A percentile compares a stretch with the other conserved stretches of the same genome.
Conservation (phyloP, 2,888 invertebrate species). For the Calliphora vomitoria region DNA sequence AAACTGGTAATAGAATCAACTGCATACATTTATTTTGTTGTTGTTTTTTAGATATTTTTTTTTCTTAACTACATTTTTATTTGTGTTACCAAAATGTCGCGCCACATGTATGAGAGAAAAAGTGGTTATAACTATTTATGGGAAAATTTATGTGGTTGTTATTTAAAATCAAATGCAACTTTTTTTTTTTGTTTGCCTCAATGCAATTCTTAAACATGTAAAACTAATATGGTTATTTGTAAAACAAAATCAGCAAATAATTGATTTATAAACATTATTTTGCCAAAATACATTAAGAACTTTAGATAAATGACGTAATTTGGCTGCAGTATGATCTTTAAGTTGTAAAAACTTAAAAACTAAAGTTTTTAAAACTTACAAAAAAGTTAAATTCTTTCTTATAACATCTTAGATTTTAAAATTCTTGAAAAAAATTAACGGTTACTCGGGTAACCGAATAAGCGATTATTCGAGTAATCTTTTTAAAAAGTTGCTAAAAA, state of each 20-base stretch:
- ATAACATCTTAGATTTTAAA: neutral
- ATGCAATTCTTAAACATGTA: conserved; percentile 47
- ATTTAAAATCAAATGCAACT: conserved; percentile 34
- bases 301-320: conserved; percentile 35
- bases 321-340: neutral
- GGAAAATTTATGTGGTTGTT: conserved; percentile 59
- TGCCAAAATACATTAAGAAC: conserved; percentile 16
- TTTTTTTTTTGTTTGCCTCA: conserved; percentile 34
- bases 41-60: neutral
- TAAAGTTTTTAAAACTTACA: neutral
- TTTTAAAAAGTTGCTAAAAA: neutral
- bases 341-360: neutral
- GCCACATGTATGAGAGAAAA: conserved; percentile 50
- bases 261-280: conserved; percentile 29
- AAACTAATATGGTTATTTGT: conserved; percentile 57
- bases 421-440: neutral
- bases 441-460: neutral
- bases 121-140: conserved; percentile 72
- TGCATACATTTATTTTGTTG: conserved; percentile 12
- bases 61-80: conserved; percentile 25
- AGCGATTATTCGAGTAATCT: neutral
- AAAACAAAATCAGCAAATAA: conserved; percentile 38
- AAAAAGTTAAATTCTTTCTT: neutral
- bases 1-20: conserved; percentile 35
- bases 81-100: conserved; percentile 65